Evolutionary conservation across 1,140 invertebrate species (phyloP).

Genomic region (Diorhabda carinulata): DNA sequence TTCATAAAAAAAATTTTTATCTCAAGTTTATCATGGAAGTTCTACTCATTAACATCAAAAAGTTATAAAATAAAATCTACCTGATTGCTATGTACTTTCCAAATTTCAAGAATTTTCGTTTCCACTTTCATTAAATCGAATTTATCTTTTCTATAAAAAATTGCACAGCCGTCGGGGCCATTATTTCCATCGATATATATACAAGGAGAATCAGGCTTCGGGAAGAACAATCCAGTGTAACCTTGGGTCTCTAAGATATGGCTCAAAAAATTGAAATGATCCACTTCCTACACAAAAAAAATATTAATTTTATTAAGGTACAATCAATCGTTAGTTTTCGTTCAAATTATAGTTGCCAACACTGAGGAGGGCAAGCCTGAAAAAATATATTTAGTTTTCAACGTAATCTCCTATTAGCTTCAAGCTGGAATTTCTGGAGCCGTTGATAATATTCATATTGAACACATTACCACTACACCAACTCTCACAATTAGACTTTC

Average conservation of each 20-base stretch:
- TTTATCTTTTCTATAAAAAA: constrained; percentile 66
- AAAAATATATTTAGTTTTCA: too few relatives aligned
- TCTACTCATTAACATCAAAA: too few relatives aligned
- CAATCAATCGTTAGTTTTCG: too few relatives aligned
- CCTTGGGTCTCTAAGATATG: constrained; percentile 60
- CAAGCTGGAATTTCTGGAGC: too few relatives aligned
- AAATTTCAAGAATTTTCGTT: constrained; percentile 63
- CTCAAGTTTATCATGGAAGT: not conserved
- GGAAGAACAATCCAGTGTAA: constrained; percentile 68
- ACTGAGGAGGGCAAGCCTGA: too few relatives aligned
- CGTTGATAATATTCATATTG: too few relatives aligned
- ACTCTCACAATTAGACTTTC: too few relatives aligned
- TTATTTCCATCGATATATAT: constrained; percentile 68
- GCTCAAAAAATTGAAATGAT: constrained; percentile 69
- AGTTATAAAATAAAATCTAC: constrained; percentile 42
- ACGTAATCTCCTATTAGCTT: too few relatives aligned
- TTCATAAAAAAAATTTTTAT: not conserved
- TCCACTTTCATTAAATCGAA: constrained; percentile 59
- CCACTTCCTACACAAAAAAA: constrained; percentile 59
- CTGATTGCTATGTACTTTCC: constrained; percentile 69
- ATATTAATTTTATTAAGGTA: too few relatives aligned
- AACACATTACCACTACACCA: too few relatives aligned
- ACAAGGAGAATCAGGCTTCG: constrained; percentile 77
- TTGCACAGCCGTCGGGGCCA: constrained; percentile 76
- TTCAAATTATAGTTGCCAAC: too few relatives aligned